These are phyloP conservation scores for Periphyllus acericola DNA, from an alignment of 2,888 invertebrate genomes.

Conservation along the genomic window DNA sequence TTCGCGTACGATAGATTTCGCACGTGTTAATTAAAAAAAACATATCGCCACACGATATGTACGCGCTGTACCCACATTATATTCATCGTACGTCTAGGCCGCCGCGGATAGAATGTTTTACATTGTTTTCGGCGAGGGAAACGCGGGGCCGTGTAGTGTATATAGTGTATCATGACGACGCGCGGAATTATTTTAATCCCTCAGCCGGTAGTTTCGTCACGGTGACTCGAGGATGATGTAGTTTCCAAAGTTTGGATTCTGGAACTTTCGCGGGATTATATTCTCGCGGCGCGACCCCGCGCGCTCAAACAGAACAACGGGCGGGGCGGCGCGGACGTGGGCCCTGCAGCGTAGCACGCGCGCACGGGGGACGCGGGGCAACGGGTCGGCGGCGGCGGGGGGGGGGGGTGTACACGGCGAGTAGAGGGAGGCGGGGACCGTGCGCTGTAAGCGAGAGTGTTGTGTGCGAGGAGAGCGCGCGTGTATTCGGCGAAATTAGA, in stretches of 20 bases:
- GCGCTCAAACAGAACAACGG: too few species aligned
- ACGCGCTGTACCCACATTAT: too few species aligned
- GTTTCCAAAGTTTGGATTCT: slow-evolving; percentile 51
- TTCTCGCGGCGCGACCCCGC: not conserved
- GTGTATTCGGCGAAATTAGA: slow-evolving; percentile 65
- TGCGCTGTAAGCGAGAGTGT: not conserved
- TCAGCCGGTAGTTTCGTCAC: slow-evolving; percentile 37
- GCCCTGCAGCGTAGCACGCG: not conserved
- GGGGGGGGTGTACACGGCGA: not conserved
- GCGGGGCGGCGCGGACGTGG: not conserved
- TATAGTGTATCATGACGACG: not conserved
- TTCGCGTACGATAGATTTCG: not conserved
- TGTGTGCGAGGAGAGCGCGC: not conserved
- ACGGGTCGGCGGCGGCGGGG: too few species aligned
- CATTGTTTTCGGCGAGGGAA: not conserved
- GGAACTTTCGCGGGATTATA: slow-evolving; percentile 42
- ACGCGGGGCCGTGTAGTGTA: not conserved
- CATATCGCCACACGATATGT: too few species aligned
- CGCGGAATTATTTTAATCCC: slow-evolving; percentile 47
- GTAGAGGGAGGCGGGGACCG: not conserved
- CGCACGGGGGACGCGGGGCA: slow-evolving; percentile 65
- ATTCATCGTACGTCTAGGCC: not conserved
- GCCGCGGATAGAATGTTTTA: not conserved
- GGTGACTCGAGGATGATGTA: slow-evolving; percentile 48
- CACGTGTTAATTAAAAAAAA: too few species aligned